Base-by-base conservation (phyloP, 2,888 invertebrate genomes). In the Caenorhabditis uteleia region DNA sequence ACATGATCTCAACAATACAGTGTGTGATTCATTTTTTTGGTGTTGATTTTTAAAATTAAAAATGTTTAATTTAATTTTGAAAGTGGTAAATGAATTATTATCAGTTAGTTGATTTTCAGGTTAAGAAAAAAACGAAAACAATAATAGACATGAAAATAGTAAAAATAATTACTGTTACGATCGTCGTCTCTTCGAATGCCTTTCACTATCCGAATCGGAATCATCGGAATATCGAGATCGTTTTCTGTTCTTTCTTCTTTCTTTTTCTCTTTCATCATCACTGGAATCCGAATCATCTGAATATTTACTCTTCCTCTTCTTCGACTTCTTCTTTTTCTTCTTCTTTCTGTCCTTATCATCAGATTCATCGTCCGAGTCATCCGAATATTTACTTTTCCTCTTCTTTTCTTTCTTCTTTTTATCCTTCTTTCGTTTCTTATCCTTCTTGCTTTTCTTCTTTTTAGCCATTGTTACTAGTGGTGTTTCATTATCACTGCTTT, bases 401-500 rank as follows among this genome's bases (percentile, higher is more conserved):
- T 56, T 60, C 33, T 49, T 36, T 26, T 55, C 56, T 34, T 59
- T 53, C 29, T 39, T 29, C 23, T 54, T 51, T 29, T 33, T 23
- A 16, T 51, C 54, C 39, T 64, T 70, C 26, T 54, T 65, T 40
- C 42, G 12, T 36, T 65, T 59, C 34, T 56, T 62, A 14, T 54
- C 47, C 23, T 56, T 53, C 31, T 70, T 71, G 33, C 46, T 48
- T 16, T 57, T 47, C n/a, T 40, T 31, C 31, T 58, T 54, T 20
- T 54, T 57, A 7, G 47, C 39, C 33, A 55, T 58, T n/a, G 43
- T 20, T 2, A 68, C 36, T 47, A 58, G 58, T 40, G 59, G 59
- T 42, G 77, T 80, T n/a, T 84, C 83, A 20, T 82, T 83, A 36
- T 80, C 82, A 48, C 78, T 78, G 73, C 84, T 84, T 3, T 85